These are phyloP conservation scores for Andrena minutula DNA, from an alignment of 2,888 invertebrate species.

Conservation along the genomic window DNA sequence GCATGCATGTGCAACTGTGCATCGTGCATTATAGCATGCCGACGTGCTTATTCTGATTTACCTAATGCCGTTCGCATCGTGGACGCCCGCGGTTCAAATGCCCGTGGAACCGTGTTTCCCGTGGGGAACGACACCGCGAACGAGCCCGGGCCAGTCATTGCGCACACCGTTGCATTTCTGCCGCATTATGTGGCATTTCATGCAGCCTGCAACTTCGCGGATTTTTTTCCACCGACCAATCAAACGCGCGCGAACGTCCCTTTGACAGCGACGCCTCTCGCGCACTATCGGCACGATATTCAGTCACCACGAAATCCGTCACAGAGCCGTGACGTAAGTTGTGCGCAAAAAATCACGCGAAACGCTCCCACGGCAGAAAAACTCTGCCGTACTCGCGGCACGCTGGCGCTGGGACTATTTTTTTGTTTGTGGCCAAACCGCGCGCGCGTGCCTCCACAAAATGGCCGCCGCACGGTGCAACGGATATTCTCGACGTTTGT, in stretches of 20 bases:
- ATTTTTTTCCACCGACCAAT: conserved; percentile 79
- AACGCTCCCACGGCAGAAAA: conserved; percentile 35
- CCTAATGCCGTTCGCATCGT: conserved; percentile 2
- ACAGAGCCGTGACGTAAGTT: background rate
- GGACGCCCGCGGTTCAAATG: background rate
- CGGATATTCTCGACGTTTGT: conserved; percentile 19
- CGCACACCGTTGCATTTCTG: conserved; percentile 33
- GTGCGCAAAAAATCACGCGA: background rate
- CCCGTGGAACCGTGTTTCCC: background rate
- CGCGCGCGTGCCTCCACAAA: conserved; percentile 63
- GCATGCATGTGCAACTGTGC: conserved; percentile 39
- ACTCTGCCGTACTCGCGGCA: conserved; percentile 40
- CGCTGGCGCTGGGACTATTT: conserved; percentile 53
- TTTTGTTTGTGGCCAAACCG: conserved; percentile 60
- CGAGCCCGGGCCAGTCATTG: background rate
- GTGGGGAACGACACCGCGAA: background rate
- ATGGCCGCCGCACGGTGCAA: conserved; percentile 54
- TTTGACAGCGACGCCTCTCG: conserved; percentile 59
- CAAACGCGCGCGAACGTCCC: conserved; percentile 62
- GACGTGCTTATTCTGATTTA: conserved; percentile 38
- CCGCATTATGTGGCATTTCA: conserved; percentile 58
- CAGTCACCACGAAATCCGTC: background rate
- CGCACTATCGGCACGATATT: conserved; percentile 16
- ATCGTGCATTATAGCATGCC: conserved; percentile 41
- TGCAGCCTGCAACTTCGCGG: conserved; percentile 70